Conservation (phyloP, 2,113 vertebrate species). For the Mystacornis crossleyi region DNA sequence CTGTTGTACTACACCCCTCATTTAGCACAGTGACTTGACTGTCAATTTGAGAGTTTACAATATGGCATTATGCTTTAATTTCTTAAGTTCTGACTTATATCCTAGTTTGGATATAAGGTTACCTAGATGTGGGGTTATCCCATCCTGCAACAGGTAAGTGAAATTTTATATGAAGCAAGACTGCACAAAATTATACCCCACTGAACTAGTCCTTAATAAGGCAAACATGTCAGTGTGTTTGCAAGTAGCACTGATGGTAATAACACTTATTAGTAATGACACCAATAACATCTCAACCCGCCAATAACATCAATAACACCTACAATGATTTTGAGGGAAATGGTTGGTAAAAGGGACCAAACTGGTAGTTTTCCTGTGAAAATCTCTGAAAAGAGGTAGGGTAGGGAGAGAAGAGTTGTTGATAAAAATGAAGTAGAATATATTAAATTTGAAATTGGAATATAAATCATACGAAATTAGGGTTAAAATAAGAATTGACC, state of each 20-base stretch:
- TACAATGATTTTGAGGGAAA: neutral
- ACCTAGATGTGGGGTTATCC: neutral
- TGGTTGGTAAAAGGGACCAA: neutral
- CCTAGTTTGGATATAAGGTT: neutral
- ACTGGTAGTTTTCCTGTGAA: neutral
- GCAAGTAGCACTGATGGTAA: neutral
- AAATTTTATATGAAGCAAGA: neutral
- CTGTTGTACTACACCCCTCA: neutral
- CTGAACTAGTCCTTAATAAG: neutral
- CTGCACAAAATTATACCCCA: neutral
- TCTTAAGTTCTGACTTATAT: neutral
- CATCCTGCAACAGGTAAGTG: neutral
- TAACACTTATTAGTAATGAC: neutral
- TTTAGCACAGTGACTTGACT: neutral
- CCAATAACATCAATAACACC: neutral
- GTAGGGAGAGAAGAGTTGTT: neutral
- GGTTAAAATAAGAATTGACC: constrained; percentile 25
- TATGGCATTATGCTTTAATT: neutral
- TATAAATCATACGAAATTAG: neutral
- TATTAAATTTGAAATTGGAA: neutral
- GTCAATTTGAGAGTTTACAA: neutral
- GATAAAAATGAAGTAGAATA: neutral
- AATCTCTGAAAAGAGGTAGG: neutral
- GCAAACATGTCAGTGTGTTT: neutral
- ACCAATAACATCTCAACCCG: neutral